These are phyloP conservation scores for Procambarus virginalis DNA, from an alignment of 1,140 invertebrate species.

Conservation along the genomic window DNA sequence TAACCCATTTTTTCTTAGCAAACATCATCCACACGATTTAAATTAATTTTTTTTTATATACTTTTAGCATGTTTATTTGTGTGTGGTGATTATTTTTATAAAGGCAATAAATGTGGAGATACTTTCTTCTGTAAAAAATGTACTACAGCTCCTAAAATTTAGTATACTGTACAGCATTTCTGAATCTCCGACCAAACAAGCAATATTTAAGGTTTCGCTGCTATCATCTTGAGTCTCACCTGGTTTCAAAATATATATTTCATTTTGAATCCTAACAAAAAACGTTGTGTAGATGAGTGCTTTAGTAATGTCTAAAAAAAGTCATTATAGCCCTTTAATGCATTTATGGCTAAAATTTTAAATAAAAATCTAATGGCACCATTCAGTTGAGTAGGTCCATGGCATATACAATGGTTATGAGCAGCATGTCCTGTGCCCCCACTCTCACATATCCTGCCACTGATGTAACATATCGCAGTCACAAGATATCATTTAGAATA, in stretches of 20 bases:
- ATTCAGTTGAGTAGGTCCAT: conserved; percentile 10
- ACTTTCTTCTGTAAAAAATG: background rate
- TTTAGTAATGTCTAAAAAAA: background rate
- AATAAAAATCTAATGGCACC: background rate
- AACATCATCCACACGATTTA: too few relatives aligned
- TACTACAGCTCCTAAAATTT: background rate
- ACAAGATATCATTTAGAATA: conserved; percentile 63
- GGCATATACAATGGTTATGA: conserved; percentile 4
- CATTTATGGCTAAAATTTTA: background rate
- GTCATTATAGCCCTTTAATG: background rate
- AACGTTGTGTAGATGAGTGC: background rate
- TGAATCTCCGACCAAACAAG: background rate
- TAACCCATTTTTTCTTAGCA: too few relatives aligned
- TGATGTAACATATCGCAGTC: conserved; percentile 62
- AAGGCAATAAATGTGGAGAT: background rate
- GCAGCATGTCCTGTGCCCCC: conserved; percentile 59
- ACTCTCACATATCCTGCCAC: conserved; percentile 51
- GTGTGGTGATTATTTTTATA: too few relatives aligned
- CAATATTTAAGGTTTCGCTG: background rate
- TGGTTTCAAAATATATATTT: background rate
- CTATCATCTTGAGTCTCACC: background rate
- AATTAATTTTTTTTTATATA: too few relatives aligned
- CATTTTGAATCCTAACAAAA: background rate
- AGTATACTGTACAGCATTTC: background rate
- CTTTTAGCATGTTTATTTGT: too few relatives aligned